Evolutionary conservation across 2,888 invertebrate genomes (phyloP).

Genomic region (Archips xylosteana): DNA sequence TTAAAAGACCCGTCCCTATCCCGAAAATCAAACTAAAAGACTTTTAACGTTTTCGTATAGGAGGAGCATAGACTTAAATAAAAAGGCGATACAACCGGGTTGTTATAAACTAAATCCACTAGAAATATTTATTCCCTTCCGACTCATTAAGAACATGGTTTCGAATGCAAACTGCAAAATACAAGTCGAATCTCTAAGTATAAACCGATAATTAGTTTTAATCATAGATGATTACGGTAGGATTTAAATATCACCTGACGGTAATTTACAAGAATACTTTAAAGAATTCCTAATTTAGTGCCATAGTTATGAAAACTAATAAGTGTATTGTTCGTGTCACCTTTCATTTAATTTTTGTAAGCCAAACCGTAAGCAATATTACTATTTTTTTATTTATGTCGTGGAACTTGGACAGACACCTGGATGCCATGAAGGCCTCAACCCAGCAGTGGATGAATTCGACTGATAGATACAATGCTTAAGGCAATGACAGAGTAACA

Average conservation of each 20-base stretch:
- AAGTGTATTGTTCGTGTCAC: not conserved
- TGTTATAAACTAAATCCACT: too few species aligned
- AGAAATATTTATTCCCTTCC: too few species aligned
- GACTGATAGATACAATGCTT: too few species aligned
- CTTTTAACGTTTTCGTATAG: not conserved
- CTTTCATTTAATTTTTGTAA: not conserved
- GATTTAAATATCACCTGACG: constrained; percentile 5
- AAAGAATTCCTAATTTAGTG: constrained; percentile 34
- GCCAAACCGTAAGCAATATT: not conserved
- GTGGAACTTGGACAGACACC: not conserved
- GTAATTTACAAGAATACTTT: not conserved
- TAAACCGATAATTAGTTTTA: constrained; percentile 19
- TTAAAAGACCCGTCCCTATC: not conserved
- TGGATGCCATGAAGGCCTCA: not conserved
- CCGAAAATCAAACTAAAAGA: not conserved
- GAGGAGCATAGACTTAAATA: too few species aligned
- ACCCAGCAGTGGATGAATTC: too few species aligned
- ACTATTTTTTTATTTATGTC: not conserved
- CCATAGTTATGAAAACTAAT: constrained; percentile 26
- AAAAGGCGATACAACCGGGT: too few species aligned
- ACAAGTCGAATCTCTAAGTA: not conserved
- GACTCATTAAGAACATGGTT: not conserved
- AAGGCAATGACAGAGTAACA: too few species aligned
- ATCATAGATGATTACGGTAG: constrained; percentile 17
- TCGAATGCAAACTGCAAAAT: not conserved